A percentile compares a stretch with the other conserved stretches of the same genome.
phyloP scores from a whole-genome alignment of 2,888 invertebrate genomes.

The Eupeodes latifasciatus region DNA sequence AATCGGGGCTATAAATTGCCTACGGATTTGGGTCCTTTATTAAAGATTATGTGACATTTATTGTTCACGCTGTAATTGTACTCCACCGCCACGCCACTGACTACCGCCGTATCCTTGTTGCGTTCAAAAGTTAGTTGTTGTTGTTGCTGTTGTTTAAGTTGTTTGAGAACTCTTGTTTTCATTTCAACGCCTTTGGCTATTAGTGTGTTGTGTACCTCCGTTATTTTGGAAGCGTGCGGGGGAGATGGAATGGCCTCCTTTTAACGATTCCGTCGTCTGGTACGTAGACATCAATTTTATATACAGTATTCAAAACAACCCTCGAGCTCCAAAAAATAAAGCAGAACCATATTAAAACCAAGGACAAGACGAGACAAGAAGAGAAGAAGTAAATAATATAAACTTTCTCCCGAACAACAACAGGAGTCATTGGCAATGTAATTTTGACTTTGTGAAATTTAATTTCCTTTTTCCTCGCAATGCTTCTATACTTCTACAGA shows the following conservation, averaged over 20 bases:
- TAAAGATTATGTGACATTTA: slow-evolving; percentile 84
- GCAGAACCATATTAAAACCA: neutral
- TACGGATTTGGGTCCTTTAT: slow-evolving; percentile 78
- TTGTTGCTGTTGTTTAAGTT: slow-evolving; percentile 43
- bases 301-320: slow-evolving; percentile 65
- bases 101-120: slow-evolving; percentile 69
- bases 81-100: too few species aligned
- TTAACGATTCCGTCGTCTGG: slow-evolving; percentile 42
- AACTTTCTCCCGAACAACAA: slow-evolving; percentile 74
- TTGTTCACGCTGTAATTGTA: slow-evolving; percentile 83
- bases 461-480: slow-evolving; percentile 80
- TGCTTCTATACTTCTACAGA: neutral
- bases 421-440: slow-evolving; percentile 76
- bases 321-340: slow-evolving; percentile 45
- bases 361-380: slow-evolving; percentile 1
- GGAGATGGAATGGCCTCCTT: slow-evolving; percentile 6
- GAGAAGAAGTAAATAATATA: slow-evolving; percentile 36
- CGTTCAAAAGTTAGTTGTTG: slow-evolving; percentile 61
- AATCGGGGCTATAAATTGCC: slow-evolving; percentile 69
- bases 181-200: slow-evolving; percentile 73
- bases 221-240: neutral
- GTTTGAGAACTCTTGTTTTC: slow-evolving; percentile 70
- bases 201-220: slow-evolving; percentile 26
- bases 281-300: slow-evolving; percentile 73
- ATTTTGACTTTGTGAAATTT: slow-evolving; percentile 82